These are phyloP conservation scores for Sebastes dallii DNA, from an alignment of 2,797 vertebrate genomes.

Conservation along the genomic window DNA sequence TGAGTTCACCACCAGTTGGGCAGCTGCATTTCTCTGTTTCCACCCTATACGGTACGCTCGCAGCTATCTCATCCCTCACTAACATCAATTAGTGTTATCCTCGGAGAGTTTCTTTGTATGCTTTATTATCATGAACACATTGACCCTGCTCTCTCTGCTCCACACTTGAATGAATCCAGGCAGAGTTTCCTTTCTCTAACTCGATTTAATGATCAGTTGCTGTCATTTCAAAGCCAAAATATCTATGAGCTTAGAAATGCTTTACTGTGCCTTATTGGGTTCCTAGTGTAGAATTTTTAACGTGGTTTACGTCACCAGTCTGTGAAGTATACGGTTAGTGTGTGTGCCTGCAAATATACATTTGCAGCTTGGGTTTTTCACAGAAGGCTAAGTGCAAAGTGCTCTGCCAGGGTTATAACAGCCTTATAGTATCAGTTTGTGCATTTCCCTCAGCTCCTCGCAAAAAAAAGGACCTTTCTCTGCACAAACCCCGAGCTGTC, in stretches of 20 bases:
- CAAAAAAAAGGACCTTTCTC: conserved; percentile 18
- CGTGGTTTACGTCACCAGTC: neutral
- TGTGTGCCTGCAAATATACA: conserved; percentile 13
- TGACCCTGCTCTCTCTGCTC: conserved; percentile 10
- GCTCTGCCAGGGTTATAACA: conserved; percentile 42
- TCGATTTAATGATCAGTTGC: conserved; percentile 36
- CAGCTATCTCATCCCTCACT: conserved; percentile 20
- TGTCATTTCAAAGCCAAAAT: conserved; percentile 30
- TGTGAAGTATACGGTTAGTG: conserved; percentile 10
- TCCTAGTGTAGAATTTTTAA: conserved; percentile 27
- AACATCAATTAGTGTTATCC: conserved; percentile 35
- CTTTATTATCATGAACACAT: conserved; percentile 20
- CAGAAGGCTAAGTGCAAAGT: conserved; percentile 45
- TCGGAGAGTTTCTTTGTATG: neutral
- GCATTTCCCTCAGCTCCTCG: conserved; percentile 17
- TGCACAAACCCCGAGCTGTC: conserved; percentile 51
- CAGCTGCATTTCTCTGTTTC: conserved; percentile 17
- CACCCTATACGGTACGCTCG: neutral
- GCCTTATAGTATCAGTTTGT: conserved; percentile 22
- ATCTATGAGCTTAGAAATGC: conserved; percentile 11
- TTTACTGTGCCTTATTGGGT: conserved; percentile 13
- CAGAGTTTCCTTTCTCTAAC: neutral
- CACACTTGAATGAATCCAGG: conserved; percentile 12
- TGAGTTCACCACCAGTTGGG: conserved; percentile 28
- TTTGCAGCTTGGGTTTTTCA: conserved; percentile 24